These are phyloP conservation scores for Calliphora vomitoria DNA, from an alignment of 2,888 invertebrate species.

Conservation along the genomic window DNA sequence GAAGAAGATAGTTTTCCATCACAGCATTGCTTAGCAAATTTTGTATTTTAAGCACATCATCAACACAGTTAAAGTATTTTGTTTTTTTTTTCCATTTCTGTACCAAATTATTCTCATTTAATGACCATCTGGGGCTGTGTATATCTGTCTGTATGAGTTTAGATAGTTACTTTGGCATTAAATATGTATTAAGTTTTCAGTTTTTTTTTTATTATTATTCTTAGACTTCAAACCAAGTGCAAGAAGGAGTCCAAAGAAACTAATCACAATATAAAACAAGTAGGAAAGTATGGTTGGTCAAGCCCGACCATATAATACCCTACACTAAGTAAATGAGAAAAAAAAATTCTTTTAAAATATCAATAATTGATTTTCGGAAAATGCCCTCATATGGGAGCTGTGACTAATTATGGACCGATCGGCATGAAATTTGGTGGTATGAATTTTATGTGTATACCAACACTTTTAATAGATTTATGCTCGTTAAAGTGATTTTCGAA, in stretches of 20 bases:
- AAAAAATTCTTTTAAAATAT: too few species aligned
- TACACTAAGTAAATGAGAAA: too few species aligned
- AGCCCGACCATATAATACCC: too few species aligned
- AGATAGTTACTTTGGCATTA: slow-evolving; percentile 50
- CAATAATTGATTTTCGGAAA: too few species aligned
- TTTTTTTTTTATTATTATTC: slow-evolving; percentile 24
- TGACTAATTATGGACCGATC: too few species aligned
- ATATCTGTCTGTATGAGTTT: slow-evolving; percentile 12
- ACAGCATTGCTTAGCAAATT: slow-evolving; percentile 31
- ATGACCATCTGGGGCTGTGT: slow-evolving; percentile 21
- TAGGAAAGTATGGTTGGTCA: too few species aligned
- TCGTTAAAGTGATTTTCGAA: too few species aligned
- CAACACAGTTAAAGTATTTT: slow-evolving; percentile 6
- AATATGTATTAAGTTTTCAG: slow-evolving; percentile 63
- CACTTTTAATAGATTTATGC: too few species aligned
- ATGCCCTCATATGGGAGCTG: too few species aligned
- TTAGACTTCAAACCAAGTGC: slow-evolving; percentile 33
- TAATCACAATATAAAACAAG: slow-evolving; percentile 8
- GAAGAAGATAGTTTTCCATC: slow-evolving; percentile 10
- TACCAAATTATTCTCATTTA: slow-evolving; percentile 32
- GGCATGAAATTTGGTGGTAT: too few species aligned
- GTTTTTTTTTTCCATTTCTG: slow-evolving; percentile 25
- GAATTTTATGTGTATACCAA: too few species aligned
- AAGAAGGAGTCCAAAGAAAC: slow-evolving; percentile 33
- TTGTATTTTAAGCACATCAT: slow-evolving; percentile 49